Evolutionary conservation across 2,113 vertebrate species (phyloP).

Genomic region (Microcebus lehilahytsara): DNA sequence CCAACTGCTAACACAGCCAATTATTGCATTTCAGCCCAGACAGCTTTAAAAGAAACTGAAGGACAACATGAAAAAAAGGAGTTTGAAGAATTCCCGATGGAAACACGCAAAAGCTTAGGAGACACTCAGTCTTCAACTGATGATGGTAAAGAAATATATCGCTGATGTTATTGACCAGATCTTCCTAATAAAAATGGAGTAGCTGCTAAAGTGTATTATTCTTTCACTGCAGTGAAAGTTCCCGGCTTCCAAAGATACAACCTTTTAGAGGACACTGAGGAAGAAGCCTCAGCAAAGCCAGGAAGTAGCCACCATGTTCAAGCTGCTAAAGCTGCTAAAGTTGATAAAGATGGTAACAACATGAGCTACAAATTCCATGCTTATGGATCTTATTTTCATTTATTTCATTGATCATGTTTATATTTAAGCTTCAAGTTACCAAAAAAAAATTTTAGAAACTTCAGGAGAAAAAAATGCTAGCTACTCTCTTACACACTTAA

Average conservation of each 20-base stretch:
- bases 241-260: not conserved
- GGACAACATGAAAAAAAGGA: not conserved
- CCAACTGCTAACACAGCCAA: not conserved
- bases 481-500: not conserved
- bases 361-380: not conserved
- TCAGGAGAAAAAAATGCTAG: not conserved
- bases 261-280: not conserved
- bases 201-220: not conserved
- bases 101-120: not conserved
- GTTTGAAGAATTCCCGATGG: not conserved
- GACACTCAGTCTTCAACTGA: fast-evolving
- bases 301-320: not conserved
- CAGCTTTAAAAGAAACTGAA: not conserved
- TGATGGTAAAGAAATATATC: conserved; percentile 53
- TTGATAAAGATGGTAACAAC: conserved; percentile 6
- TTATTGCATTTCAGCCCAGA: conserved; percentile 48
- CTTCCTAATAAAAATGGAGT: not conserved
- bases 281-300: not conserved
- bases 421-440: not conserved
- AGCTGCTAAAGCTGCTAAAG: not conserved
- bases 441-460: not conserved
- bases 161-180: not conserved
- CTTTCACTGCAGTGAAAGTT: not conserved
- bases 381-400: not conserved
- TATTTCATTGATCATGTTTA: not conserved